Base-by-base conservation (phyloP, 2,797 vertebrate species). In the Chelonia mydas region DNA sequence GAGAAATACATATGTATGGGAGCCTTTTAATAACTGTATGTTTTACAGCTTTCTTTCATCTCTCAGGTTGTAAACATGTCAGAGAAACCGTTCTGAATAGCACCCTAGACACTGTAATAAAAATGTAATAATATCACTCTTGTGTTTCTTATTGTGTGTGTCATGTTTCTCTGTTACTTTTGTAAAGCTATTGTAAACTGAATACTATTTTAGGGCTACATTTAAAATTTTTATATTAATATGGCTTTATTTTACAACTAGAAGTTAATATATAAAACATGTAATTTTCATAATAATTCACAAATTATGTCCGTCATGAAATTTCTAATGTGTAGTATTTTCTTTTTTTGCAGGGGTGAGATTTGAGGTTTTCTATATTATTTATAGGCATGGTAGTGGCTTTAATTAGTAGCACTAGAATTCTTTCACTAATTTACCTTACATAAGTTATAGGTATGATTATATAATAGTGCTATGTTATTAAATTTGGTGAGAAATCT, bases 211-310 rank as follows among this genome's bases (percentile, higher is more conserved):
- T 57, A 97, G 47, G 27, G 41, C 54, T 65, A 7, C 78, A 51
- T 59, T 50, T 65, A 86, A 87, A 54, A 68, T 68, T 91, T 92
- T 89, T 91, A 37, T 83, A 72, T 96, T 97, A 87, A 28, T 51
- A 8, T 87, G 51, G 27, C 50, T 93, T 95, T 89, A 82, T 96
- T 97, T 96, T 96, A 89, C 78, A 91, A 0, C 59, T 91, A 65
- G 50, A 74, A 27, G 74, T 89, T 82, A 91, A 65, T 92, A 88
- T 51, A 59, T 93, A 90, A 57, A 57, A 93, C 84, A 68, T 37
- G 84, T 94, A 41, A 45, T 27, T 76, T 76, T 76, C 11, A 6
- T 47, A 49, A 47, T 27, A 49, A 76, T 72, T 72, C n/a, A 72
- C 65, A 72, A n/a, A 72, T 72, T 72, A 72, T 23, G 21, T 72